Evolutionary conservation across 1,140 invertebrate genomes (phyloP), one percentile per base, ranked within the genome.

Genomic region (Campoletis sonorensis): DNA sequence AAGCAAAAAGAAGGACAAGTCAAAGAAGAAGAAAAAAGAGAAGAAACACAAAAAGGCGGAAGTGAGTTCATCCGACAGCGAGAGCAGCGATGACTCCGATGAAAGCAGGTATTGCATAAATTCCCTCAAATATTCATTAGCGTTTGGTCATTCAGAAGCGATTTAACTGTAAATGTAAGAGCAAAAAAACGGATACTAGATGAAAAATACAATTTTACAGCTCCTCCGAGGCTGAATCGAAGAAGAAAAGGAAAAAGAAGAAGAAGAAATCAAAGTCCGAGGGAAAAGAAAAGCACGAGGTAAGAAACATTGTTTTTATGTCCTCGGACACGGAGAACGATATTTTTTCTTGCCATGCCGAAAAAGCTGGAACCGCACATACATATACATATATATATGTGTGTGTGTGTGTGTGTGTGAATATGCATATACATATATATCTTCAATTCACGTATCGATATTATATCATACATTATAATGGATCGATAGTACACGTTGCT

Each of bases 21-120:
- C 90, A 1, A 91, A 91, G 72, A 91, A 91, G 49, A 90, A 90
- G 80, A 91, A 91, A 79, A 91, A 91, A 82, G 90, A 91, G 1
- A 90, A 88, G 83, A 91, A 90, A 78, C 89, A 90, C 45, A 90
- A 89, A 70, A 91, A 89, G 79, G 72, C 81, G n/a, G 90, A 91
- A 81, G 84, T 86, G 23, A 89, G 86, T 51, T 89, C 90, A 5
- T 91, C 90, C 40, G 88, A 90, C 58, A 91, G 88, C 73, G 89
- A 91, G 18, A 89, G 89, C 10, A 90, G 89, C 68, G 90, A 90
- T 18, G 88, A 89, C 70, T 88, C 89, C 23, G 89, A 91, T 79
- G 88, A 90, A 64, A 90, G 89, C 90, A 89, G 89, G 90, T 91
- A n/a, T 73, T 64, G 54, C 54, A 64, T 76, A 45, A 80, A 64